Base-by-base conservation (phyloP, 2,888 invertebrate species). In the Neoscelio sp. region DNA sequence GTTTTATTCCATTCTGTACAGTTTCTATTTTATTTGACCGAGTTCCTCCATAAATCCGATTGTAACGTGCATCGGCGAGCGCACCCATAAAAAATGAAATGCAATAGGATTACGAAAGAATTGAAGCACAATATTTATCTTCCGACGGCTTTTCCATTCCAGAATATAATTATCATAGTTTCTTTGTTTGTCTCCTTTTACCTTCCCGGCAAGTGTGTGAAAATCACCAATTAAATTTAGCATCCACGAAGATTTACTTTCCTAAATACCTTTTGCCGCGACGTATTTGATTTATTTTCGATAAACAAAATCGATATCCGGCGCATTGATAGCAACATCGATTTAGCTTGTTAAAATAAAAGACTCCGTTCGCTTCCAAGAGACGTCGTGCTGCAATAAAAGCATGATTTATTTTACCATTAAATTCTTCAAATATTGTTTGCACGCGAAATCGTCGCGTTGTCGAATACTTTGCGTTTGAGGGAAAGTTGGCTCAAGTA, bases 21-120 rank as follows among this genome's bases (percentile, higher is more conserved):
- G 75, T 75, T 75, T 79, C 75, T 71, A 79, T 79, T 79, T 75
- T 71, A 79, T 79, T 79, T 60, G 75, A 76, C 62, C 79, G 79
- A 79, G 62, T 79, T 79, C 79, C 67, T 79, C 78, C 60, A 79
- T 79, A 79, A 79, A 79, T 75, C 74, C 67, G 79, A 79, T 67
- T 65, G 79, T 79, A 79, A 79, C 70, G 75, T 75, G 71, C 79
- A 79, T 75, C 75, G 65, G 50, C 78, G 70, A 79, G 70, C 67
- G 71, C 75, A 52, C 67, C 75, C 71, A 75, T 71, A 71, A 75
- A 74, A 79, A 79, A 71, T 75, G 71, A 75, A 75, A 75, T 71
- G 79, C 75, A 79, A 62, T 62, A 35, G 67, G 23, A 79, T 79
- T 79, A 70, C 79, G 75, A 64, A 70, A 75, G 58, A 75, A 65